Evolutionary conservation across 1,140 invertebrate genomes (phyloP), one percentile per base, ranked within the genome.

Genomic region (Ganaspis sp.): DNA sequence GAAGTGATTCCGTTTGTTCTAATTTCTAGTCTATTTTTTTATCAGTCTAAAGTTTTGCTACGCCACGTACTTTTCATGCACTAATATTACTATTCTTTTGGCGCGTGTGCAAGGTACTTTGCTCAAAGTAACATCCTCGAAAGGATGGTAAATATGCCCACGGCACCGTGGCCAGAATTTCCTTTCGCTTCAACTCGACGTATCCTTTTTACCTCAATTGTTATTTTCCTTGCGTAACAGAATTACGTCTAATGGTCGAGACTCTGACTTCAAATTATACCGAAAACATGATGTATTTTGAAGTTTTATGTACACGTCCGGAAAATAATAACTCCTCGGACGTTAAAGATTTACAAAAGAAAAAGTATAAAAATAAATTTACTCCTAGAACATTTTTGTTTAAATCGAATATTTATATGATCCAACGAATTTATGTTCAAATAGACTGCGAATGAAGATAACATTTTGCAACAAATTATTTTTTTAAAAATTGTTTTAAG

Each of bases 91-190:
- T 70, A 58, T 40, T 40, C 38, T 40, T 40, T 40, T 40, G 38
- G 38, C 38, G 38, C 38, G 38, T 40, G 38, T 40, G 42, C 45
- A 23, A 54, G 12, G 34, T 38, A 21, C 84, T 81, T 78, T 78
- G 40, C 71, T 69, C 71, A 81, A 80, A 83, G 78, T 81, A 81
- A 77, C 74, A 81, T 82, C 79, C 81, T 84, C 81, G 76, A 74
- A 74, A 75, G 83, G 77, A 87, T 88, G 82, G 82, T 75, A 88
- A 88, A 87, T 86, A 88, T 85, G 82, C 81, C 79, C 86, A 89
- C 78, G 80, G 79, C 78, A 86, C 79, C 87, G 84, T 89, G 76
- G 83, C 80, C 70, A 54, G 76, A 76, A 78, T 80, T 87, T 88
- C 85, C 86, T 87, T 84, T 88, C 80, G 82, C 78, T 75, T 58